Conservation (phyloP, 2,797 vertebrate species). For the Aldrovandia affinis region DNA sequence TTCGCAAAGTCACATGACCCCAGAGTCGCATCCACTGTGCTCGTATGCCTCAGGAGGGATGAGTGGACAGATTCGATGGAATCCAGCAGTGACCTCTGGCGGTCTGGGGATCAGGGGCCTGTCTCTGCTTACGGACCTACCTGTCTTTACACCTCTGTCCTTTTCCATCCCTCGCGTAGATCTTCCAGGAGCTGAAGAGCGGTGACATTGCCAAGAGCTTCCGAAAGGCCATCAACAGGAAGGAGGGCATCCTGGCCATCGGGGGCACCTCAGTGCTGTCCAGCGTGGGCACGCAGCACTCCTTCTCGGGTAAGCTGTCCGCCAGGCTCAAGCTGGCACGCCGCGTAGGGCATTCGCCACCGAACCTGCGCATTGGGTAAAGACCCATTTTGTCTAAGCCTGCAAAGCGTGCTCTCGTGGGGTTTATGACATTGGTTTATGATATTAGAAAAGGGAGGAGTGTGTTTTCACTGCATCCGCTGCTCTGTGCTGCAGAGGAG, state of each 20-base stretch:
- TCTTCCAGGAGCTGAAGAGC: slow-evolving; percentile 91
- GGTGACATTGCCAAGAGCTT: slow-evolving; percentile 91
- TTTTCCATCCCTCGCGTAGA: slow-evolving; percentile 66
- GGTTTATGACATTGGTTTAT: not conserved
- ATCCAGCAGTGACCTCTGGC: no score
- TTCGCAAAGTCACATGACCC: no score
- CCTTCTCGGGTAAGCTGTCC: slow-evolving; percentile 83
- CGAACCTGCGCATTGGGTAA: not conserved
- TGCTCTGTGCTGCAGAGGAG: slow-evolving; percentile 80
- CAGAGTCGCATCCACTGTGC: no score
- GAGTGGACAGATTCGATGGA: no score
- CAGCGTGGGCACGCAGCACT: slow-evolving; percentile 95
- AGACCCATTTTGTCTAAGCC: not conserved
- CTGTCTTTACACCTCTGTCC: not conserved
- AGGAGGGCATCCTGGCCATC: slow-evolving; percentile 93
- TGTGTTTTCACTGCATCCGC: not conserved
- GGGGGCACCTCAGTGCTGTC: slow-evolving; percentile 93
- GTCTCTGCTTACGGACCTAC: not conserved
- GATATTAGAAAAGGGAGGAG: not conserved
- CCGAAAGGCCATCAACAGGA: slow-evolving; percentile 91
- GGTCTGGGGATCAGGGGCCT: not conserved
- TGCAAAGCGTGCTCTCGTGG: not conserved
- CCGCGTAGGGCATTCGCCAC: not conserved
- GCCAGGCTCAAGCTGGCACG: not conserved
- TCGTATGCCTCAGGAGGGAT: no score